Base-by-base conservation (phyloP, 2,113 vertebrate species). In the Gavia stellata region DNA sequence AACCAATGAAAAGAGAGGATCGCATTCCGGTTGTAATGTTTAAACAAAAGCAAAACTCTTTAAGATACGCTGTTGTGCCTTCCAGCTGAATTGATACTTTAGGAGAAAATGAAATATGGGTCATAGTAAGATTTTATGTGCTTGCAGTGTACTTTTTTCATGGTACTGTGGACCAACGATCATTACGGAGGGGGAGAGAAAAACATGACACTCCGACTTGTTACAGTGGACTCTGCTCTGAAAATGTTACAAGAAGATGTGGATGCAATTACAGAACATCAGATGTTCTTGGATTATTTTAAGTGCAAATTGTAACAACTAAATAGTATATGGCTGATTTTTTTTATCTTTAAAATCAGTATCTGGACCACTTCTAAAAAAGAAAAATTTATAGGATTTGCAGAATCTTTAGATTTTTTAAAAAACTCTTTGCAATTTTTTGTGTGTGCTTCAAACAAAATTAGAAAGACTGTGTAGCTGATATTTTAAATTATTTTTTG, bases 101-200 rank as follows among this genome's bases (percentile, higher is more conserved):
- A 63, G 58, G 58, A 55, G 65, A 44, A 92, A 44, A 67, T 11
- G 15, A 77, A 63, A 71, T 36, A 21, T 3, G 38, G 38, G 12
- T 58, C 10, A 2, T 6, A 40, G 19, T 28, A 14, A 40, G 59
- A 44, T 44, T 66, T 58, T 45, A 5, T 24, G 25, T 72, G 15
- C 49, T 65, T 36, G 12, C 10, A 63, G 5, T 40, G 14, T 73
- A 45, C 8, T 75, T 71, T 36, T 36, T 71, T 68, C 26, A 4
- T 42, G 61, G 17, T 14, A 9, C 13, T 83, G 13, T 42, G 17
- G 18, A 68, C n/a, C 29, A 59, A 74, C 63, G n/a, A 40, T n/a
- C 7, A 10, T 26, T 19, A 53, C 1, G 0, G 21, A 20, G 12
- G 1, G 26, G 21, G 5, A 0, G 5, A 0, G 6, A 12, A 66